Evolutionary conservation across 2,113 vertebrate species (phyloP).

Genomic region (Thalassoma bifasciatum): DNA sequence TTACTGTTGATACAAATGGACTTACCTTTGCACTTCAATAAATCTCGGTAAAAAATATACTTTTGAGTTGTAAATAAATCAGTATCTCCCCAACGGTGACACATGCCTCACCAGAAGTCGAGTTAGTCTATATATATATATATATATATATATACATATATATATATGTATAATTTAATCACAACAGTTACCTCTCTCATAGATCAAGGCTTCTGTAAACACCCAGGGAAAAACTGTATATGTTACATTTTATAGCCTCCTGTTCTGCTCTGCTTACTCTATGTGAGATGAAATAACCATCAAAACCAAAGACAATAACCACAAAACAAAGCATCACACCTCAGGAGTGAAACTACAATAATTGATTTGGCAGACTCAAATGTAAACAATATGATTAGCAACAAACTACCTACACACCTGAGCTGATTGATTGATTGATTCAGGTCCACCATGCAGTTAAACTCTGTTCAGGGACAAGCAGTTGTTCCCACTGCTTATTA

Average conservation of each 20-base stretch:
- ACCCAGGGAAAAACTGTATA: no score
- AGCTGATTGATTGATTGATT: constrained; percentile 1
- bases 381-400: not conserved
- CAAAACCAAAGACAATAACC: not conserved
- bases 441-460: not conserved
- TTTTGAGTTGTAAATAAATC: no score
- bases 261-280: not conserved
- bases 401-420: not conserved
- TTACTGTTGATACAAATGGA: no score
- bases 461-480: not conserved
- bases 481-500: not conserved
- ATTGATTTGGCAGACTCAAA: not conserved
- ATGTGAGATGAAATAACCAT: not conserved
- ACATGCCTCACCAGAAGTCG: no score
- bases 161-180: no score
- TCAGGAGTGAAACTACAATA: not conserved
- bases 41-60: not conserved
- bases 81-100: no score
- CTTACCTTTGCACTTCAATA: not conserved
- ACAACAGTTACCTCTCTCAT: no score
- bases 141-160: no score
- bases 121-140: no score
- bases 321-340: not conserved
- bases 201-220: no score
- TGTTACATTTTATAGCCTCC: no score